Evolutionary conservation across 2,888 invertebrate genomes (phyloP).

Genomic region (Prosopocoilus inquinatus): DNA sequence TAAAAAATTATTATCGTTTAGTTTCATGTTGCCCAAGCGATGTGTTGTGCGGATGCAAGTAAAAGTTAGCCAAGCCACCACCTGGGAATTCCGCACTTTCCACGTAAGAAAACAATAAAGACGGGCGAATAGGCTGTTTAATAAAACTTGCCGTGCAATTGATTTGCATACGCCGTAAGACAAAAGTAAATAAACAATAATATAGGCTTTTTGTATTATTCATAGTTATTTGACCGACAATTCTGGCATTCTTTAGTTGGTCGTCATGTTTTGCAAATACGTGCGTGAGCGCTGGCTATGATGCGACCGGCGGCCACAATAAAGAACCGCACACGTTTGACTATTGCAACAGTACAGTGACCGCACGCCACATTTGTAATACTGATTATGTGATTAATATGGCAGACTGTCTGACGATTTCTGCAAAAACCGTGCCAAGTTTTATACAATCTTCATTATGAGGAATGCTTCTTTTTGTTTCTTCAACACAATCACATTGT

Average conservation of each 20-base stretch:
- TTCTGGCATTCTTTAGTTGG: conserved; percentile 16
- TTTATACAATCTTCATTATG: not conserved
- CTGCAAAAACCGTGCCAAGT: conserved; percentile 14
- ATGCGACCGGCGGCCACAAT: conserved; percentile 25
- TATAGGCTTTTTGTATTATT: conserved; percentile 2
- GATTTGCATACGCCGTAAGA: conserved; percentile 18
- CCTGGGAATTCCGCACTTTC: too few species aligned
- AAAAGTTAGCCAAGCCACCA: too few species aligned
- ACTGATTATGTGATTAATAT: conserved; percentile 13
- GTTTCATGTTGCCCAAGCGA: too few species aligned
- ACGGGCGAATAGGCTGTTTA: conserved; percentile 2
- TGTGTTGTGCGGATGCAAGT: too few species aligned
- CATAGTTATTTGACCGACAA: conserved; percentile 15
- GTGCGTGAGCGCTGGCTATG: conserved; percentile 23
- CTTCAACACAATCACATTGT: not conserved
- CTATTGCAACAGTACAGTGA: conserved; percentile 29
- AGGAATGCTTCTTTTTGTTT: conserved; percentile 1
- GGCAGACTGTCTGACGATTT: conserved; percentile 17
- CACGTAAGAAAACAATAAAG: too few species aligned
- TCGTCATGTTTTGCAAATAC: conserved; percentile 23
- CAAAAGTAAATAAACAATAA: conserved; percentile 19
- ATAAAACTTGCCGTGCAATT: conserved; percentile 12
- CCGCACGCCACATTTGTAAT: conserved; percentile 13
- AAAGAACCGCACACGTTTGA: conserved; percentile 27
- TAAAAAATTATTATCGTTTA: too few species aligned